phyloP scores from a whole-genome alignment of 1,140 invertebrate species.

The Zaprionus lachaisei region DNA sequence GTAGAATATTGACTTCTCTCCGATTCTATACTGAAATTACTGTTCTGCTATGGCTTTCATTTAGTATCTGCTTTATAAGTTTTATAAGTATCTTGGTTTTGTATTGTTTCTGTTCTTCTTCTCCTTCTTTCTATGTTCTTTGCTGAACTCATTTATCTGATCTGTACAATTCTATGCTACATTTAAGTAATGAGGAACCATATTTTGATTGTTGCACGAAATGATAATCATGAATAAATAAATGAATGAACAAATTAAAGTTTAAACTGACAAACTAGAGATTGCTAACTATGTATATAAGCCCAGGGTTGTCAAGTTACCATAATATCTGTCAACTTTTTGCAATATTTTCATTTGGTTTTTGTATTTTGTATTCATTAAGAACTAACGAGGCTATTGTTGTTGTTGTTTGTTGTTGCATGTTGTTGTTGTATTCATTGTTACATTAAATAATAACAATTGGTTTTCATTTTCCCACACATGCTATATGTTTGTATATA shows the following conservation, averaged over 20 bases:
- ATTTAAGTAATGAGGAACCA: constrained; percentile 57
- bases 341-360: constrained; percentile 53
- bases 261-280: background rate
- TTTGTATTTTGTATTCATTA: constrained; percentile 56
- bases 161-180: constrained; percentile 43
- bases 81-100: constrained; percentile 16
- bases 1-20: constrained; percentile 48
- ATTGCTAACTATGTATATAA: constrained; percentile 3
- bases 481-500: constrained; percentile 8
- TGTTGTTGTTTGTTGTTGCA: constrained; percentile 49
- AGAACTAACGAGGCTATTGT: constrained; percentile 78
- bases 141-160: constrained; percentile 29
- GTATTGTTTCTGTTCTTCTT: background rate
- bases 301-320: constrained; percentile 26
- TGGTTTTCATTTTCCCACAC: constrained; percentile 21
- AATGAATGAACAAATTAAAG: constrained; percentile 3
- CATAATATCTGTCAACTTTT: constrained; percentile 42
- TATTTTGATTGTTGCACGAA: constrained; percentile 54
- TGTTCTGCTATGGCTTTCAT: constrained; percentile 23
- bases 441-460: constrained; percentile 48
- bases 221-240: background rate
- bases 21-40: constrained; percentile 4
- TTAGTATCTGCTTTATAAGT: constrained; percentile 14
- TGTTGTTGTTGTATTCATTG: constrained; percentile 23
- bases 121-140: constrained; percentile 2